phyloP scores from a whole-genome alignment of 2,888 invertebrate genomes.

The Ormyrus nitidulus region DNA sequence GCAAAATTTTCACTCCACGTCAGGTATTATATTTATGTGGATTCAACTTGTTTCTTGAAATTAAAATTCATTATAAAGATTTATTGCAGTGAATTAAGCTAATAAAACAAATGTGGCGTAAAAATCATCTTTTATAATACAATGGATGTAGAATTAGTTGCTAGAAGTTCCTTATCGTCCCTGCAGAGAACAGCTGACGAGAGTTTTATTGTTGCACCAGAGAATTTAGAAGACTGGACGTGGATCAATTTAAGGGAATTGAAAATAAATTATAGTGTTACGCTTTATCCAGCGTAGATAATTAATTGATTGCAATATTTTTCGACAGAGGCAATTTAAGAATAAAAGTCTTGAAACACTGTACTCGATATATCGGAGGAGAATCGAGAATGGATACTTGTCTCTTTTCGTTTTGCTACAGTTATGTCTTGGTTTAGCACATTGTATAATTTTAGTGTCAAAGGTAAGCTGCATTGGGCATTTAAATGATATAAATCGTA shows the following conservation, averaged over 20 bases:
- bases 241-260: constrained; percentile 81
- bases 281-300: no score
- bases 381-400: constrained; percentile 86
- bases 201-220: constrained; percentile 77
- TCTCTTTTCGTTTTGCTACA: constrained; percentile 85
- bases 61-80: background rate
- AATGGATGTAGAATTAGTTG: constrained; percentile 73
- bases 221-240: constrained; percentile 80
- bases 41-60: background rate
- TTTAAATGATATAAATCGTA: no score
- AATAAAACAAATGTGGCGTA: background rate
- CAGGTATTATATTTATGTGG: background rate
- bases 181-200: constrained; percentile 77
- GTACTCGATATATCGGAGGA: constrained; percentile 85
- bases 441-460: constrained; percentile 79
- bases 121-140: constrained; percentile 17
- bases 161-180: constrained; percentile 77
- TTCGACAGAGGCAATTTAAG: constrained; percentile 84
- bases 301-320: no score
- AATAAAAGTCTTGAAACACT: constrained; percentile 85
- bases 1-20: no score
- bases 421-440: constrained; percentile 80
- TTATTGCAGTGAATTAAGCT: background rate
- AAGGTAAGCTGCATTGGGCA: constrained; percentile 71
- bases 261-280: background rate